A percentile compares a stretch with the other conserved stretches of the same genome.
Evolutionary conservation across 2,888 invertebrate species (phyloP).

Genomic region (Liopterus haemorrhoidalis): DNA sequence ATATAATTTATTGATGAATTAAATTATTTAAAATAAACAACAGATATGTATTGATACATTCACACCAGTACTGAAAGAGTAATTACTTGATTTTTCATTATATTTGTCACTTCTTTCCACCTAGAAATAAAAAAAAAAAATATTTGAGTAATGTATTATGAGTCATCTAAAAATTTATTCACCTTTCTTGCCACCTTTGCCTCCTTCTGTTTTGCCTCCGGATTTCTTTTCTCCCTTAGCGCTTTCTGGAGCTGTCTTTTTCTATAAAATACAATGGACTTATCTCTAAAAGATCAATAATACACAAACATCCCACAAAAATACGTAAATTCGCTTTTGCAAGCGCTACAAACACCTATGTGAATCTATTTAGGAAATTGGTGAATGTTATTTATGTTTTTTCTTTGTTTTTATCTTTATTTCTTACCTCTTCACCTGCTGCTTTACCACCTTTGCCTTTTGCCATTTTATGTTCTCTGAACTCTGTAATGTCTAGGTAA

Average conservation of each 20-base stretch:
- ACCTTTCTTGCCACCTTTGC: slow-evolving; percentile 32
- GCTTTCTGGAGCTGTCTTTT: slow-evolving; percentile 19
- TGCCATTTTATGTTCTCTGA: slow-evolving; percentile 26
- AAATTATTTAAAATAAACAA: too few relatives aligned
- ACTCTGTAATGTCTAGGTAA: not conserved
- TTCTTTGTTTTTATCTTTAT: not conserved
- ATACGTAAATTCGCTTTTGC: too few relatives aligned
- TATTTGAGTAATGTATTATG: slow-evolving; percentile 6
- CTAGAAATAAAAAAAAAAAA: slow-evolving; percentile 15
- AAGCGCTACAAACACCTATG: too few relatives aligned
- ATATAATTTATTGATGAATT: too few relatives aligned
- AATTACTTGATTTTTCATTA: too few relatives aligned
- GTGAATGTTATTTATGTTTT: slow-evolving; percentile 2
- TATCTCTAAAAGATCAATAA: too few relatives aligned
- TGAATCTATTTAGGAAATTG: too few relatives aligned
- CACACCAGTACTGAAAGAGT: too few relatives aligned
- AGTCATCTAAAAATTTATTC: slow-evolving; percentile 4
- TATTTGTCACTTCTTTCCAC: slow-evolving; percentile 27
- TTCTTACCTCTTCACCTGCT: slow-evolving; percentile 18
- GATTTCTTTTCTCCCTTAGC: slow-evolving; percentile 26
- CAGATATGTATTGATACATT: too few relatives aligned
- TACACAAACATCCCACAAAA: too few relatives aligned
- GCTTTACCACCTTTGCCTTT: slow-evolving; percentile 33
- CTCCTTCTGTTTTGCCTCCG: slow-evolving; percentile 24
- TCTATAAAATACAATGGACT: slow-evolving; percentile 15